Evolutionary conservation across 2,888 invertebrate species (phyloP).

Genomic region (Coenonympha arcania): DNA sequence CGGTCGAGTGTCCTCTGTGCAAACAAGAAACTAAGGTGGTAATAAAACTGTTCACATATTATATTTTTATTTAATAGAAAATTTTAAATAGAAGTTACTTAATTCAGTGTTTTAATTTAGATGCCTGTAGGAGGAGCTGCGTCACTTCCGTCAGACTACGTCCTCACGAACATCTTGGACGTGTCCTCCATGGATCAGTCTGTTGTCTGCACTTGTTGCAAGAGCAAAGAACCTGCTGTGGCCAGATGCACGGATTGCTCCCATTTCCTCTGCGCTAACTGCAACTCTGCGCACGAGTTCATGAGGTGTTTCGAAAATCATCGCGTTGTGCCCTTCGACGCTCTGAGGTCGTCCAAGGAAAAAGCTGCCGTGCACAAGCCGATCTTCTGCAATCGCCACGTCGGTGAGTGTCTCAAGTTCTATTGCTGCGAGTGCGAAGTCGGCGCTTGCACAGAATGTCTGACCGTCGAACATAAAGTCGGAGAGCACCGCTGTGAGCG

Average conservation of each 20-base stretch:
- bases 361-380: constrained; percentile 91
- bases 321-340: constrained; percentile 90
- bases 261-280: constrained; percentile 93
- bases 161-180: constrained; percentile 87
- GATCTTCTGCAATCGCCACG: constrained; percentile 86
- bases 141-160: constrained; percentile 88
- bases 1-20: constrained; percentile 85
- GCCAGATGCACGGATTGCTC: constrained; percentile 96
- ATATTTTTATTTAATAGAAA: neutral
- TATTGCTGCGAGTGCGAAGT: constrained; percentile 91
- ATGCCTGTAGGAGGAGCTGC: constrained; percentile 83
- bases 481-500: constrained; percentile 88
- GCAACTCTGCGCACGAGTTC: constrained; percentile 95
- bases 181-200: constrained; percentile 83
- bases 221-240: constrained; percentile 94
- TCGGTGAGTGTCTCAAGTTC: constrained; percentile 87
- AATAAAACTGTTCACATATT: too few relatives aligned
- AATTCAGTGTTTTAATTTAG: constrained; percentile 50
- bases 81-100: constrained; percentile 2
- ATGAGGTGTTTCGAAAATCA: constrained; percentile 98
- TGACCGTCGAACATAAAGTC: constrained; percentile 86
- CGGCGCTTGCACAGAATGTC: constrained; percentile 90
- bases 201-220: constrained; percentile 93
- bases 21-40: constrained; percentile 86
- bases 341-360: constrained; percentile 84